Evolutionary conservation across 2,888 invertebrate genomes (phyloP).

Genomic region (Drosophila melanosoma): DNA sequence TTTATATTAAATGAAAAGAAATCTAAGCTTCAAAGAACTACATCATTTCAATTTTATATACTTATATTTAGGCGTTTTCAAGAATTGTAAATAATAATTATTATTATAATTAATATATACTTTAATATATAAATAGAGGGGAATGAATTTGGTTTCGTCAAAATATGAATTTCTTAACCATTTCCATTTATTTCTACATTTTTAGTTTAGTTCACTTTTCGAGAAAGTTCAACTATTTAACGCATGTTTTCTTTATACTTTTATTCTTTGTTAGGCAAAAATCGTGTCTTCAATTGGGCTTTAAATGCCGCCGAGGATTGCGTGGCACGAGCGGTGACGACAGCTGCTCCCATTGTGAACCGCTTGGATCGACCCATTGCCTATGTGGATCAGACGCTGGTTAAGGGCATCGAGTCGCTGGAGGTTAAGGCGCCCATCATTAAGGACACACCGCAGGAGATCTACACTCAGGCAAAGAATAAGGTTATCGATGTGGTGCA

Average conservation of each 20-base stretch:
- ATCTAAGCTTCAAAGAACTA: not conserved
- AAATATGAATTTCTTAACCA: not conserved
- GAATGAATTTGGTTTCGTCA: not conserved
- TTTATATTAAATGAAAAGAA: not conserved
- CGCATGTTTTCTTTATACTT: not conserved
- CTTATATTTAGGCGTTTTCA: not conserved
- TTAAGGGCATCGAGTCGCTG: conserved; percentile 88
- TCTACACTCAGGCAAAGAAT: conserved; percentile 86
- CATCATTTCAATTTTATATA: not conserved
- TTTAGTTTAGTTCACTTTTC: not conserved
- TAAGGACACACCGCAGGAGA: conserved; percentile 88
- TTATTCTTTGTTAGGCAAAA: conserved; percentile 85
- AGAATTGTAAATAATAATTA: not conserved
- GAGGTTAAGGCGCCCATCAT: conserved; percentile 89
- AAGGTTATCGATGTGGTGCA: conserved; percentile 87
- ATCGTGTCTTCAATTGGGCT: conserved; percentile 89
- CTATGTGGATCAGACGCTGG: conserved; percentile 88
- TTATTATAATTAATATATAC: not conserved
- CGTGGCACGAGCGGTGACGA: conserved; percentile 88
- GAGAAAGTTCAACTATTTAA: not conserved
- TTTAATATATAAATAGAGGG: not conserved
- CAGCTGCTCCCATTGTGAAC: conserved; percentile 87
- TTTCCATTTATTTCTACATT: not conserved
- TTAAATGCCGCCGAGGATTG: conserved; percentile 88
- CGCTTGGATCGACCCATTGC: conserved; percentile 86